Evolutionary conservation across 2,888 invertebrate species (phyloP).

Genomic region (Lagria hirta): DNA sequence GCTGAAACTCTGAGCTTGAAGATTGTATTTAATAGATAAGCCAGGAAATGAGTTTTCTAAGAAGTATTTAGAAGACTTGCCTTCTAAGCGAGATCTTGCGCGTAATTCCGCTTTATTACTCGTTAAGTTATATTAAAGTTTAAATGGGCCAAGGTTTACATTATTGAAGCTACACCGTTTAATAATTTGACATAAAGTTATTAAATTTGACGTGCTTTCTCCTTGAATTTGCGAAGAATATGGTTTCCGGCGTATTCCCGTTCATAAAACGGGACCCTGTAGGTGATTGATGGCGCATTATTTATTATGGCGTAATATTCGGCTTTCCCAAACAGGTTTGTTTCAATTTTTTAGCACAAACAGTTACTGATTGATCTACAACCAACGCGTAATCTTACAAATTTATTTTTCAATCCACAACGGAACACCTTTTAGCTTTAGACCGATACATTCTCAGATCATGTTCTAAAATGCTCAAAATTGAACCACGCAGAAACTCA

Average conservation of each 20-base stretch:
- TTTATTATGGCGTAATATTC: too few species aligned
- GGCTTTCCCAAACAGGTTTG: too few species aligned
- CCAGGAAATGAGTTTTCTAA: slow-evolving; percentile 37
- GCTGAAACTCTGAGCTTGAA: slow-evolving; percentile 11
- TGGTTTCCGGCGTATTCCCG: slow-evolving; percentile 4
- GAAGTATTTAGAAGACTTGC: slow-evolving; percentile 21
- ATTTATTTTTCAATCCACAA: too few species aligned
- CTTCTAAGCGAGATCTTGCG: slow-evolving; percentile 20
- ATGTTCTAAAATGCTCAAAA: too few species aligned
- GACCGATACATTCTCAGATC: too few species aligned
- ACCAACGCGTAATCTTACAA: too few species aligned
- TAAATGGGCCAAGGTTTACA: slow-evolving; percentile 26
- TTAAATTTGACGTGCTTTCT: slow-evolving; percentile 19
- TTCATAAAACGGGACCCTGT: slow-evolving; percentile 10
- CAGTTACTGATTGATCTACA: too few species aligned
- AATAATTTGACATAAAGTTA: slow-evolving; percentile 25
- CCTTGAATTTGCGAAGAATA: background rate
- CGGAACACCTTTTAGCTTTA: too few species aligned
- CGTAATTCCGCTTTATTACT: slow-evolving; percentile 27
- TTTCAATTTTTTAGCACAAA: too few species aligned
- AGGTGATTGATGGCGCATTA: slow-evolving; percentile 23
- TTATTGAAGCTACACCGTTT: slow-evolving; percentile 23
- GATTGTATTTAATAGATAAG: slow-evolving; percentile 25
- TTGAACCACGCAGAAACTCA: too few species aligned
- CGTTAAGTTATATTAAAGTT: slow-evolving; percentile 27